Evolutionary conservation across 2,113 vertebrate genomes (phyloP), one percentile per base, ranked within the genome.

Genomic region (Aptenodytes forsteri): DNA sequence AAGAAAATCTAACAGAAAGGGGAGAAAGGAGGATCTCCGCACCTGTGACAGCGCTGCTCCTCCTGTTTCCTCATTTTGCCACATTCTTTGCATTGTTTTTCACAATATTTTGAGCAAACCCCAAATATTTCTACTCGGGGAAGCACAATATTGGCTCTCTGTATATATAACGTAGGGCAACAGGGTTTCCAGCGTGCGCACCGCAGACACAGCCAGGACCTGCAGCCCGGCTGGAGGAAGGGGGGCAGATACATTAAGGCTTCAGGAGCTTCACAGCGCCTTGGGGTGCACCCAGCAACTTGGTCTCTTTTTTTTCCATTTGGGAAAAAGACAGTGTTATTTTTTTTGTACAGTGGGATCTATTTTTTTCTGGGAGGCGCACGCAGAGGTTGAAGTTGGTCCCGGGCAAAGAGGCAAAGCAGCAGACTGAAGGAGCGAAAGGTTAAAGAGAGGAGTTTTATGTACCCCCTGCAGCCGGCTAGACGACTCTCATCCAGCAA

Each of bases 11-110:
- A 6, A 3, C 3, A 25, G 29, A 52, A 56, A n/a, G 34, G 0
- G 4, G 34, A n/a, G 79, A n/a, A 52, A 50, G n/a, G 52, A 54
- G 64, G 16, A 66, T 7, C 15, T 7, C 38, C 4, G 0, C 49
- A 30, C 58, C 65, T 42, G 21, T 5, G 21, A 12, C 34, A 6
- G 4, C 6, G 0, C 30, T 1, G 0, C 29, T 23, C 13, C 64
- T 42, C 46, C 46, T 2, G 0, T 14, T 42, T 14, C 69, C 36
- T 70, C 34, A 4, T 32, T 82, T 21, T 1, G 5, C n/a, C 16
- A 34, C 29, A 2, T 13, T n/a, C 34, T 62, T 69, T 26, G n/a
- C n/a, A 0, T 8, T 20, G 34, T 47, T 87, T 87, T 75, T 29
- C 54, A 56, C 47, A 62, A 62, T 27, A 67, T 56, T 91, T 88